Conservation (phyloP, 2,113 vertebrate genomes). For the Mionectes macconnelli region DNA sequence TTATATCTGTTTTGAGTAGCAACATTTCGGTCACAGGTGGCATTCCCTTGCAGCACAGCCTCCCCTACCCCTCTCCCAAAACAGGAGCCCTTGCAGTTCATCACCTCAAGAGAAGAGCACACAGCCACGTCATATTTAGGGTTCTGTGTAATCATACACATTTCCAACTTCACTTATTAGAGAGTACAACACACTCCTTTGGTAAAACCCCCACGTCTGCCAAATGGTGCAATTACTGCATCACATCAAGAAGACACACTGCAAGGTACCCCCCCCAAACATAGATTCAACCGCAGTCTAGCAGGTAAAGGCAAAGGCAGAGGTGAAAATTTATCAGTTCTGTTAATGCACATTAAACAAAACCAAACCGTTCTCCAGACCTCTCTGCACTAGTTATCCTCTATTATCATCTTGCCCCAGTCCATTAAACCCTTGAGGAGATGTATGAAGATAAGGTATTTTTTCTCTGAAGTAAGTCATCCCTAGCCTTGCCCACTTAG, state of each 20-base stretch:
- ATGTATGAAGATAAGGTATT: neutral
- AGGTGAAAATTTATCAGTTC: neutral
- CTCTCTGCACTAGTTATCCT: neutral
- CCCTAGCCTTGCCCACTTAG: neutral
- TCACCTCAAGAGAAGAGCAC: neutral
- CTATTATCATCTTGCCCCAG: neutral
- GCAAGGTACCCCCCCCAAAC: neutral
- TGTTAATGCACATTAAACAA: neutral
- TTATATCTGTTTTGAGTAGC: neutral
- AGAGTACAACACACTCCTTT: fast-evolving
- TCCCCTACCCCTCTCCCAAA: neutral
- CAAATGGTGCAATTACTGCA: neutral
- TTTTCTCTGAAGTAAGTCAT: neutral
- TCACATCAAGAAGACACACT: fast-evolving
- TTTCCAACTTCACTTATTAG: neutral
- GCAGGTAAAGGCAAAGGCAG: neutral
- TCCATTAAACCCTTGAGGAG: neutral
- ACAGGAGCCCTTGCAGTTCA: fast-evolving
- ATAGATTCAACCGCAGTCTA: neutral
- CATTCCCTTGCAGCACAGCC: neutral
- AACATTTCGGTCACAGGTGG: neutral
- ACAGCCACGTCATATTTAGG: fast-evolving
- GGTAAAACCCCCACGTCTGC: neutral
- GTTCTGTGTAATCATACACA: neutral
- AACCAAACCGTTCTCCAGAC: neutral